A percentile compares a stretch with the other conserved stretches of the same genome.
Conservation (phyloP, 2,113 vertebrate species). For the Oryzias melastigma region DNA sequence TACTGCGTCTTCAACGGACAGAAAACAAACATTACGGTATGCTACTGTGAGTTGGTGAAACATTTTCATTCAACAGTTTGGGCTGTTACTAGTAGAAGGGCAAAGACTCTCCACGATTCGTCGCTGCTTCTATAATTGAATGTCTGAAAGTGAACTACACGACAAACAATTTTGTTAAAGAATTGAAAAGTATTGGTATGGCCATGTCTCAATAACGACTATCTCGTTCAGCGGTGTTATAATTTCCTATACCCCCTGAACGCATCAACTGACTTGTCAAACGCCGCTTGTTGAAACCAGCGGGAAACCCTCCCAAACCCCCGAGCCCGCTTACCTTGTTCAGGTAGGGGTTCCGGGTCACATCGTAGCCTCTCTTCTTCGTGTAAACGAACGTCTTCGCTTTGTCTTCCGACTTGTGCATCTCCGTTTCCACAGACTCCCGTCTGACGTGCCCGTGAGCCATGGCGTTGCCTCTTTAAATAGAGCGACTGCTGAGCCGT, state of each 20-base stretch:
- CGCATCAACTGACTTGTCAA: conserved; percentile 31
- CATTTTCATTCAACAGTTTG: not conserved
- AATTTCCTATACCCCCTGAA: conserved; percentile 40
- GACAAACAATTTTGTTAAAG: not conserved
- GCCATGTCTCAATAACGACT: too few species aligned
- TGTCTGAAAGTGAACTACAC: not conserved
- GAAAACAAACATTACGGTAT: too few species aligned
- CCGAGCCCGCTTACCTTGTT: conserved; percentile 81
- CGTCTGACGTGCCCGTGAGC: conserved; percentile 64
- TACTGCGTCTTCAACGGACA: not conserved
- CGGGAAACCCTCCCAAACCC: not conserved
- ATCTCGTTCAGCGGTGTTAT: accelerated
- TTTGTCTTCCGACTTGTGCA: conserved; percentile 61
- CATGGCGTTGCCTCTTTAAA: conserved; percentile 77
- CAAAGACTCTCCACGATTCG: too few species aligned
- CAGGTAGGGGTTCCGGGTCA: conserved; percentile 83
- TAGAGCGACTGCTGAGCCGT: conserved; percentile 54
- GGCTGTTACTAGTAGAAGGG: too few species aligned
- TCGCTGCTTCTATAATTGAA: not conserved
- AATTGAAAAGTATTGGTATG: not conserved
- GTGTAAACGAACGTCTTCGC: conserved; percentile 71
- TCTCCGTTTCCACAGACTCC: conserved; percentile 75
- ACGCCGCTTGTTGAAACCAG: conserved; percentile 3
- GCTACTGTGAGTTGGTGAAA: not conserved
- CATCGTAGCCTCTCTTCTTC: conserved; percentile 83